Evolutionary conservation across 2,797 vertebrate species (phyloP).

Genomic region (Gymnothorax javanicus): DNA sequence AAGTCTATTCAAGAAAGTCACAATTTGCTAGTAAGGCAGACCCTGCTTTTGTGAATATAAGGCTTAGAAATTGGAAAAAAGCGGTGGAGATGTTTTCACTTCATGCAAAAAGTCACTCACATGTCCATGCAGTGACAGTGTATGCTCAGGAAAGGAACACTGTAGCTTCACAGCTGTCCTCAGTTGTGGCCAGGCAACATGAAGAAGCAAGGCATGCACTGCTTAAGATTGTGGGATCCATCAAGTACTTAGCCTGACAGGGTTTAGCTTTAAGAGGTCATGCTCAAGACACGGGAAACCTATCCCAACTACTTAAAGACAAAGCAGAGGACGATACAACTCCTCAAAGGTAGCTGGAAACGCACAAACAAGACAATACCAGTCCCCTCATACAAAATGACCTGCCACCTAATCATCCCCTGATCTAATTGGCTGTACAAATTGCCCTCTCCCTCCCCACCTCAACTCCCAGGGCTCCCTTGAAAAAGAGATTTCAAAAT

Average conservation of each 20-base stretch:
- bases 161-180: conserved; percentile 29
- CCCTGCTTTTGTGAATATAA: conserved; percentile 36
- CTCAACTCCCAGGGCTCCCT: no score
- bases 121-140: background rate
- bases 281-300: conserved; percentile 23
- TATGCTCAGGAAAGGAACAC: background rate
- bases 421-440: no score
- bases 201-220: conserved; percentile 30
- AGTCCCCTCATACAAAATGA: background rate
- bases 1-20: conserved; percentile 32
- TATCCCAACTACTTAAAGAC: conserved; percentile 23
- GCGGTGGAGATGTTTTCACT: background rate
- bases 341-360: conserved; percentile 16
- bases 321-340: background rate
- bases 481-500: no score
- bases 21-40: conserved; percentile 25
- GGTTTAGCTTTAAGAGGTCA: conserved; percentile 28
- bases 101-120: conserved; percentile 23
- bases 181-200: conserved; percentile 33
- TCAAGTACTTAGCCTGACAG: conserved; percentile 29
- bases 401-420: no score
- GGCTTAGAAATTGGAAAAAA: conserved; percentile 35
- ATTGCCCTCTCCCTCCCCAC: no score
- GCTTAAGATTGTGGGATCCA: conserved; percentile 31
- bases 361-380: conserved; percentile 20